These are phyloP conservation scores for Glyphotaelius pellucidus DNA, from an alignment of 2,888 invertebrate genomes.

Conservation along the genomic window DNA sequence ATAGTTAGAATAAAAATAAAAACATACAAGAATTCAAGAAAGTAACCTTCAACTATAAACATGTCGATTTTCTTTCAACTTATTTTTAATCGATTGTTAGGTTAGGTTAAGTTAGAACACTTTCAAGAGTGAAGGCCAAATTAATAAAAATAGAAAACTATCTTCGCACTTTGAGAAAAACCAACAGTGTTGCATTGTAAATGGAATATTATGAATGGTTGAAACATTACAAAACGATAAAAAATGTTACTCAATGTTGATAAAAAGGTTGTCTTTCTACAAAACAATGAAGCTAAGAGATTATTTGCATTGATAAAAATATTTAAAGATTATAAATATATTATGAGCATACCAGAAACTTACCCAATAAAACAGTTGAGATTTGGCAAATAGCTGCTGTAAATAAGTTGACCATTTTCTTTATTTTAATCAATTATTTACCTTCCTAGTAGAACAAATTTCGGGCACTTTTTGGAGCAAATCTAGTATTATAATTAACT, in stretches of 20 bases:
- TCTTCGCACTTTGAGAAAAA: background rate
- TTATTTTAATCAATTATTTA: conserved; percentile 19
- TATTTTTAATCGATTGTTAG: background rate
- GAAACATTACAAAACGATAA: background rate
- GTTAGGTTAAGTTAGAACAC: too few species aligned
- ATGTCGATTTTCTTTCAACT: background rate
- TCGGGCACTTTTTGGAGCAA: background rate
- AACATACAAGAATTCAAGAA: background rate
- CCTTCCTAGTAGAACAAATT: background rate
- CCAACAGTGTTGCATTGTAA: background rate
- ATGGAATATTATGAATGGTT: background rate
- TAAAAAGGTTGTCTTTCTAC: background rate
- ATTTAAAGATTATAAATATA: background rate
- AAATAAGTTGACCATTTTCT: conserved; percentile 63
- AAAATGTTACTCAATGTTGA: background rate
- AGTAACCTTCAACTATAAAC: background rate
- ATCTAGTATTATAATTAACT: conserved; percentile 3
- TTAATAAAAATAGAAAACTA: background rate
- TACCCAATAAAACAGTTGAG: conserved; percentile 62
- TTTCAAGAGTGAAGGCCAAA: background rate
- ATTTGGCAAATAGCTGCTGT: conserved; percentile 62
- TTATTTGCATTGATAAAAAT: background rate
- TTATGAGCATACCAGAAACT: conserved; percentile 25
- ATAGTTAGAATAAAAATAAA: background rate
- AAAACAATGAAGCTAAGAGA: background rate